These are phyloP conservation scores for Pycnonotus jocosus DNA, from an alignment of 2,113 vertebrate species.

Conservation along the genomic window DNA sequence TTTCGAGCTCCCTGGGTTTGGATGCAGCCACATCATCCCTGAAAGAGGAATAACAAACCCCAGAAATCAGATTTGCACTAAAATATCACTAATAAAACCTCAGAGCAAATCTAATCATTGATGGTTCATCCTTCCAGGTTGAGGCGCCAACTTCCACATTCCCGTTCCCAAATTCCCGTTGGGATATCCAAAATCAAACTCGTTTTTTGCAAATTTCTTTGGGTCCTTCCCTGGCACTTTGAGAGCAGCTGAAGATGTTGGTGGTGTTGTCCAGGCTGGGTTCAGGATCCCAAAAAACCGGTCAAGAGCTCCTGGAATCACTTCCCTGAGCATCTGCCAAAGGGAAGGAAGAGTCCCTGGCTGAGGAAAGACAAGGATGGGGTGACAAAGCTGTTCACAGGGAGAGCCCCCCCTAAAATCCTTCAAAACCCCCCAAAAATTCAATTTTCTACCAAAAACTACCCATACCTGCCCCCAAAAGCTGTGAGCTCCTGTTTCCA, in stretches of 20 bases:
- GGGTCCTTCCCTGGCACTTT: not conserved
- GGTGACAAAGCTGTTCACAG: not conserved
- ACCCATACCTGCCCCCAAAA: not conserved
- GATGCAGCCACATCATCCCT: not conserved
- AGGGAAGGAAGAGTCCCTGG: not conserved
- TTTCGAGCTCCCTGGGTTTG: not conserved
- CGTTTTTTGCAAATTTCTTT: not conserved
- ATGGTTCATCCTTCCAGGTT: accelerated
- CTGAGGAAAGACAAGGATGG: not conserved
- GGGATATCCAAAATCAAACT: not conserved
- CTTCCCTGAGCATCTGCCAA: not conserved
- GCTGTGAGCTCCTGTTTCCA: not conserved
- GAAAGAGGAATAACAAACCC: not conserved
- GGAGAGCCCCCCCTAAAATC: not conserved
- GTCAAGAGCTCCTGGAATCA: not conserved
- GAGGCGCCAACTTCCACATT: not conserved
- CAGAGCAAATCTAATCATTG: accelerated
- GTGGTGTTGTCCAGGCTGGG: not conserved
- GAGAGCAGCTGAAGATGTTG: not conserved
- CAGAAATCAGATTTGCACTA: accelerated
- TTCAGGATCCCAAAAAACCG: not conserved
- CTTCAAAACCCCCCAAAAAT: too few relatives aligned
- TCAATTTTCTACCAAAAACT: not conserved
- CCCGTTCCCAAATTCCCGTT: not conserved
- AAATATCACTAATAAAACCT: not conserved